Conservation (phyloP, 1,140 invertebrate species). For the Trachymyrmex cornetzi region DNA sequence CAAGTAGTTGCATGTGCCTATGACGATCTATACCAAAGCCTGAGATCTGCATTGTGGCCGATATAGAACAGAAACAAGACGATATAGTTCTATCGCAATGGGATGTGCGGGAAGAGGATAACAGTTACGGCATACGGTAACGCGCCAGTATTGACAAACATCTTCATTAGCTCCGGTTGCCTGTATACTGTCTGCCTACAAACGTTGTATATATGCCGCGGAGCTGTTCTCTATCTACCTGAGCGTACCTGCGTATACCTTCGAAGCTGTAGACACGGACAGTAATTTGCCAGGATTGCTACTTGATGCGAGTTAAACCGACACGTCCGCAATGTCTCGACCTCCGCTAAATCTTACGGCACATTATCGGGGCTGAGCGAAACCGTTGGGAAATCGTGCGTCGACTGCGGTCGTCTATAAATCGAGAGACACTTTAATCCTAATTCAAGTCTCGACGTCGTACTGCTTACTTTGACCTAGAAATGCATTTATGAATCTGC, state of each 20-base stretch:
- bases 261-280: constrained; percentile 68
- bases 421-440: constrained; percentile 43
- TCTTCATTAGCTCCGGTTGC: constrained; percentile 80
- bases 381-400: constrained; percentile 52
- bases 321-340: constrained; percentile 65
- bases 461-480: constrained; percentile 5
- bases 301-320: constrained; percentile 74
- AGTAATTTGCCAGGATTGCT: constrained; percentile 73
- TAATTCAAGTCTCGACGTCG: constrained; percentile 24
- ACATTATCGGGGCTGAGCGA: constrained; percentile 44
- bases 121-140: constrained; percentile 74
- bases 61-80: constrained; percentile 64
- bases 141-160: constrained; percentile 82
- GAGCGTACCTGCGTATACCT: constrained; percentile 70
- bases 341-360: constrained; percentile 54
- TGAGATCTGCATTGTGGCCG: constrained; percentile 56
- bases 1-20: constrained; percentile 67
- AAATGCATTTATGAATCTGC: constrained; percentile 33
- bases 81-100: constrained; percentile 34
- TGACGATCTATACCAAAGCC: constrained; percentile 49
- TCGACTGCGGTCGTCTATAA: constrained; percentile 40
- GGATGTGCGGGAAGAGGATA: constrained; percentile 40
- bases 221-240: constrained; percentile 59
- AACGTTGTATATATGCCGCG: constrained; percentile 67
- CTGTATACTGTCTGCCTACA: constrained; percentile 76